Evolutionary conservation across 2,888 invertebrate species (phyloP).

Genomic region (Patella caerulea): DNA sequence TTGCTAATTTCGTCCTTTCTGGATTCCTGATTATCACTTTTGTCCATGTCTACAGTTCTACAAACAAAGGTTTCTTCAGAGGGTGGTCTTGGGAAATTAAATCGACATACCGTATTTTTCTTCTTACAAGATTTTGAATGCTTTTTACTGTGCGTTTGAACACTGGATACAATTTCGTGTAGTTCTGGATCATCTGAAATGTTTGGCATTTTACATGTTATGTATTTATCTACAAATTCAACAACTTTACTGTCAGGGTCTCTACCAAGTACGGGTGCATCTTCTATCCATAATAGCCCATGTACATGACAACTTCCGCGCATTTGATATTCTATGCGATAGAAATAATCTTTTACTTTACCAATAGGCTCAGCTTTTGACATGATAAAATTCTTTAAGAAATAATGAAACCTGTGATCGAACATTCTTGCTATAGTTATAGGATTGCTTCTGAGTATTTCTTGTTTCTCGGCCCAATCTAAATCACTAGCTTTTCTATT

Average conservation of each 20-base stretch:
- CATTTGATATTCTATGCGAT: constrained; percentile 44
- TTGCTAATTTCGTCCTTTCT: neutral
- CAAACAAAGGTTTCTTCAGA: neutral
- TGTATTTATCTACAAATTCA: constrained; percentile 29
- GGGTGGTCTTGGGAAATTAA: constrained; percentile 26
- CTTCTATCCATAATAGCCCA: constrained; percentile 40
- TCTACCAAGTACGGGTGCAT: constrained; percentile 37
- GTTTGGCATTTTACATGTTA: constrained; percentile 34
- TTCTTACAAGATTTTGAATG: constrained; percentile 35
- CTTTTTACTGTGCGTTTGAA: constrained; percentile 29
- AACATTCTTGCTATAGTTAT: constrained; percentile 48
- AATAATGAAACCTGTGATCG: constrained; percentile 38
- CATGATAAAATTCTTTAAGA: constrained; percentile 31
- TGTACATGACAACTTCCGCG: constrained; percentile 48
- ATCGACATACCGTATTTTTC: constrained; percentile 28
- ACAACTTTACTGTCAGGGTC: constrained; percentile 32
- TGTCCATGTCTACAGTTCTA: constrained; percentile 4
- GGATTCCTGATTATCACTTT: constrained; percentile 6
- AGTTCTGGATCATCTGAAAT: constrained; percentile 22
- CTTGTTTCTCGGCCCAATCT: constrained; percentile 21
- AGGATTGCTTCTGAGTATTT: constrained; percentile 35
- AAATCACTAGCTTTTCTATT: constrained; percentile 14
- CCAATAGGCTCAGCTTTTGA: constrained; percentile 36
- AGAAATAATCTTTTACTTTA: constrained; percentile 40
- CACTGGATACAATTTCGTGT: constrained; percentile 17